phyloP scores from a whole-genome alignment of 2,113 vertebrate species.

The Etia nguti region DNA sequence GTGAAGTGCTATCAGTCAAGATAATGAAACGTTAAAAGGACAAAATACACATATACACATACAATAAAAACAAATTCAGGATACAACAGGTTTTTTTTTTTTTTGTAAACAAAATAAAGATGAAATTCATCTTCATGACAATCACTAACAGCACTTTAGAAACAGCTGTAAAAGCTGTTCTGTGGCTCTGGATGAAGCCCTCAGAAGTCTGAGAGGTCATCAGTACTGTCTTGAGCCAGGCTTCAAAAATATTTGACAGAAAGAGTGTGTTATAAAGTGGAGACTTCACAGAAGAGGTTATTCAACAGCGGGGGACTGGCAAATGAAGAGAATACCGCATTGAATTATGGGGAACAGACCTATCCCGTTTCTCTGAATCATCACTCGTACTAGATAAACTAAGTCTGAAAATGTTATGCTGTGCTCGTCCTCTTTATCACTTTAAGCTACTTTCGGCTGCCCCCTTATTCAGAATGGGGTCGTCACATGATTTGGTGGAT shows the following conservation, averaged over 20 bases:
- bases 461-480: background rate
- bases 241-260: background rate
- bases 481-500: background rate
- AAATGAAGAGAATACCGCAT: background rate
- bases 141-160: background rate
- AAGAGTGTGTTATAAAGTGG: background rate
- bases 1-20: background rate
- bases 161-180: background rate
- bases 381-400: background rate
- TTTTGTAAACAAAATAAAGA: background rate
- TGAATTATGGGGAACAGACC: background rate
- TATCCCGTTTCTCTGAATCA: background rate
- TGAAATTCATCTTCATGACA: background rate
- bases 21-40: background rate
- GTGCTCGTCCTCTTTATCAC: background rate
- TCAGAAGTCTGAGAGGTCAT: background rate
- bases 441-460: background rate
- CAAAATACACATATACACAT: background rate
- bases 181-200: background rate
- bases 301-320: background rate
- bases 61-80: background rate
- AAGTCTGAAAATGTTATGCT: background rate
- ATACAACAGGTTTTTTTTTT: background rate
- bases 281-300: background rate
- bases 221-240: background rate